Conservation (phyloP, 2,113 vertebrate species). For the Piprites chloris region DNA sequence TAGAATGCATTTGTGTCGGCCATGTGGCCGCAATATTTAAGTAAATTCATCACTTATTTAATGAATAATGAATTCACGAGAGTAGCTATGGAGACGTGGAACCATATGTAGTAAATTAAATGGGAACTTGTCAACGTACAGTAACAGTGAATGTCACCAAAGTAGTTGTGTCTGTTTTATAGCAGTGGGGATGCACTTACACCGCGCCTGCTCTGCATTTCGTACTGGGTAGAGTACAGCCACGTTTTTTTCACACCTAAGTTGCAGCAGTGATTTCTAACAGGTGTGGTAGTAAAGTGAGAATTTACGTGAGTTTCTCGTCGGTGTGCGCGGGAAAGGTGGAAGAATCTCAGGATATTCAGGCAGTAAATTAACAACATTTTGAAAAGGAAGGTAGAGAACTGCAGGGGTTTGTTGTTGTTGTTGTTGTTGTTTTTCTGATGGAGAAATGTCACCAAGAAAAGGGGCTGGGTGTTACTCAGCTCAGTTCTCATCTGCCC, state of each 20-base stretch:
- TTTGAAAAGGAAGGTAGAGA: not conserved
- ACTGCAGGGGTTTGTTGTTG: not conserved
- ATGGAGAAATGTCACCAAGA: not conserved
- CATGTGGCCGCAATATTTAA: slow-evolving; percentile 81
- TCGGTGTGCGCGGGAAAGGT: not conserved
- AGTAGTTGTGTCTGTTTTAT: slow-evolving; percentile 42
- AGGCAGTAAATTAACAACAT: not conserved
- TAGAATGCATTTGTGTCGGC: slow-evolving; percentile 77
- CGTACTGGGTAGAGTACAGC: not conserved
- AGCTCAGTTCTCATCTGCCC: not conserved
- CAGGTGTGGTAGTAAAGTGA: slow-evolving; percentile 51
- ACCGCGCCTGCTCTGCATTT: not conserved
- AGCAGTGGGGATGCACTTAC: slow-evolving; percentile 22
- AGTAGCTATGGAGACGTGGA: slow-evolving; percentile 70
- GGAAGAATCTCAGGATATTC: not conserved
- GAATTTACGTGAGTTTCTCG: not conserved
- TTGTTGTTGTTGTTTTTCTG: not conserved
- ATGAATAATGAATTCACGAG: slow-evolving; percentile 75
- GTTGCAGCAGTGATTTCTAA: slow-evolving; percentile 34
- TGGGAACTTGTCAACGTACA: slow-evolving; percentile 65
- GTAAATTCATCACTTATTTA: slow-evolving; percentile 77
- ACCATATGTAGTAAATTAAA: slow-evolving; percentile 70
- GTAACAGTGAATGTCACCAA: slow-evolving; percentile 55
- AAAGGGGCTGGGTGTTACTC: not conserved
- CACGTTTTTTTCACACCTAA: slow-evolving; percentile 37